These are phyloP conservation scores for Sarcophaga variegata DNA, from an alignment of 2,888 invertebrate genomes.

Conservation along the genomic window DNA sequence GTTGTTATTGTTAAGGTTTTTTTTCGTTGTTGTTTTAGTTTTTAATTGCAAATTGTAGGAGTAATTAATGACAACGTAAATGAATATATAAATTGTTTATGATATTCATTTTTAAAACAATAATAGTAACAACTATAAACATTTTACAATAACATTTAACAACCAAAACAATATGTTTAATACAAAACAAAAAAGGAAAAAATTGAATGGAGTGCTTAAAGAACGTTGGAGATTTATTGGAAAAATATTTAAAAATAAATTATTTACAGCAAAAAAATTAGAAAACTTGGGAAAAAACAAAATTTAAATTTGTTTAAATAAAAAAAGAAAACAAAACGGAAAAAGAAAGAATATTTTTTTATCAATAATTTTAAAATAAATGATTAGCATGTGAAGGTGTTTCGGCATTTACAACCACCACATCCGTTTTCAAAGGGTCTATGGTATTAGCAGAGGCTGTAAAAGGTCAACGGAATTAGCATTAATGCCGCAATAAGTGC, in stretches of 20 bases:
- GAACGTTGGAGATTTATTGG: not conserved
- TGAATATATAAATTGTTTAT: slow-evolving; percentile 15
- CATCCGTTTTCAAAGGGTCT: too few relatives aligned
- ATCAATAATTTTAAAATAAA: too few relatives aligned
- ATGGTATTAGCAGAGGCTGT: too few relatives aligned
- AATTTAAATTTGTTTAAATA: too few relatives aligned
- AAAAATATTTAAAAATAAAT: too few relatives aligned
- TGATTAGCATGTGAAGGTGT: too few relatives aligned
- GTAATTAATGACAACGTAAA: slow-evolving; percentile 62
- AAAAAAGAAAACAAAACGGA: too few relatives aligned
- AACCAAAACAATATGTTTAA: not conserved
- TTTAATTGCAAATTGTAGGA: not conserved
- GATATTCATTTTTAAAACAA: slow-evolving; percentile 40
- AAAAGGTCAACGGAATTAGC: too few relatives aligned
- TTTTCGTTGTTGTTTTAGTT: not conserved
- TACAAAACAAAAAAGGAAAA: slow-evolving; percentile 1
- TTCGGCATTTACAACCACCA: too few relatives aligned
- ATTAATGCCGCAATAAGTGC: too few relatives aligned
- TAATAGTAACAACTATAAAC: not conserved
- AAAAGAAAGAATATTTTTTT: not conserved
- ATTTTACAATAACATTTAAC: not conserved
- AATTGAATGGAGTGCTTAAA: slow-evolving; percentile 14
- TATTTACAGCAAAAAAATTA: too few relatives aligned
- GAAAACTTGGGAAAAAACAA: too few relatives aligned
- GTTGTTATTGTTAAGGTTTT: not conserved